A percentile compares a stretch with the other conserved stretches of the same genome.
phyloP scores from a whole-genome alignment of 2,797 vertebrate genomes.

The Xenops minutus region DNA sequence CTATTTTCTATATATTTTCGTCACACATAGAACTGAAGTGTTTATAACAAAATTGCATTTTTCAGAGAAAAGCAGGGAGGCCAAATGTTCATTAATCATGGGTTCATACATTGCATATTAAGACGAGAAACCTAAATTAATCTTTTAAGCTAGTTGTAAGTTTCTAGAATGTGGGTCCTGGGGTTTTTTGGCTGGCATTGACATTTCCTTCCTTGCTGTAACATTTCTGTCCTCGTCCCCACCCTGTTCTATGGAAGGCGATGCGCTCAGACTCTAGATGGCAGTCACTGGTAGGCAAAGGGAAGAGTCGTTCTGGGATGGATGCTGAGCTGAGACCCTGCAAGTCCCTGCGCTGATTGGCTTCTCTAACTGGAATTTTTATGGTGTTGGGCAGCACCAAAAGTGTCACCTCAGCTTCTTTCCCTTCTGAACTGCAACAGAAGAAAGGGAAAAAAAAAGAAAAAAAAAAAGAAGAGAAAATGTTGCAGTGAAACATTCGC shows the following conservation, averaged over 20 bases:
- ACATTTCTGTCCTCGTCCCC: background rate
- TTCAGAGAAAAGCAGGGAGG: background rate
- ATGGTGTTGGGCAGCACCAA: background rate
- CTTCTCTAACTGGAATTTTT: background rate
- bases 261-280: conserved; percentile 15
- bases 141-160: background rate
- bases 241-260: accelerated
- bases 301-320: background rate
- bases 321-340: background rate
- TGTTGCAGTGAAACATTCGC: background rate
- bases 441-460: background rate
- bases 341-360: background rate
- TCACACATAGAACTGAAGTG: background rate
- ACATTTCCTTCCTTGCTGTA: background rate
- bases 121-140: background rate
- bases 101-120: background rate
- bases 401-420: background rate
- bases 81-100: background rate
- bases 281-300: conserved; percentile 42
- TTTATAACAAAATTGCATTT: background rate
- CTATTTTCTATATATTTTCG: background rate
- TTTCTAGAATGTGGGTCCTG: background rate
- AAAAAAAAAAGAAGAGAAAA: background rate
- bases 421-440: background rate
- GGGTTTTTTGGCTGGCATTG: background rate